Conservation (phyloP, 2,888 invertebrate genomes). For the Standfussiana lucernea region DNA sequence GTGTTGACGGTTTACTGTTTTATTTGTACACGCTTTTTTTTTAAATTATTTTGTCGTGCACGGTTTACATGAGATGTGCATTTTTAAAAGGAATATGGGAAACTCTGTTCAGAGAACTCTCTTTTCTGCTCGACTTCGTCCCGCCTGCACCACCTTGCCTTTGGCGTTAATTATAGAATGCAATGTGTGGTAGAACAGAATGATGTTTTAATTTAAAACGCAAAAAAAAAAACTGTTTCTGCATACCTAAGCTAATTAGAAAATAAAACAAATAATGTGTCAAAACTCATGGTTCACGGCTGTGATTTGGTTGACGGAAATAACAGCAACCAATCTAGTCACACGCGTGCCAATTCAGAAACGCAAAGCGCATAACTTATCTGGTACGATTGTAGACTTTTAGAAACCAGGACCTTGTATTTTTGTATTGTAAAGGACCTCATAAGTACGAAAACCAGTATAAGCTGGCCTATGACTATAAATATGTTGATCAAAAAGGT, state of each 20-base stretch:
- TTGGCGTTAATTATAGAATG: neutral
- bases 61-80: too few species aligned
- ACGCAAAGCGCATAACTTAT: neutral
- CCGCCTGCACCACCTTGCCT: neutral
- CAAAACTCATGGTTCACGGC: neutral
- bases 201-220: neutral
- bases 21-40: slow-evolving; percentile 22
- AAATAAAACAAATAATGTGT: too few species aligned
- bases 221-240: too few species aligned
- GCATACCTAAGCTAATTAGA: too few species aligned
- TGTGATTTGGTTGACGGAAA: neutral
- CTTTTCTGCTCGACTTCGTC: too few species aligned
- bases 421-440: neutral
- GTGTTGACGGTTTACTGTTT: slow-evolving; percentile 36
- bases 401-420: neutral
- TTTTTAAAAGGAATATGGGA: neutral
- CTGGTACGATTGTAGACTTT: neutral
- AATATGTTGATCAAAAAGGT: neutral
- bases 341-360: neutral
- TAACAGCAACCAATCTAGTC: neutral
- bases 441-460: neutral
- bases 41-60: slow-evolving; percentile 18
- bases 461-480: neutral
- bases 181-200: too few species aligned
- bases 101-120: neutral